phyloP scores from a whole-genome alignment of 2,888 invertebrate species.

The Pteria penguin region DNA sequence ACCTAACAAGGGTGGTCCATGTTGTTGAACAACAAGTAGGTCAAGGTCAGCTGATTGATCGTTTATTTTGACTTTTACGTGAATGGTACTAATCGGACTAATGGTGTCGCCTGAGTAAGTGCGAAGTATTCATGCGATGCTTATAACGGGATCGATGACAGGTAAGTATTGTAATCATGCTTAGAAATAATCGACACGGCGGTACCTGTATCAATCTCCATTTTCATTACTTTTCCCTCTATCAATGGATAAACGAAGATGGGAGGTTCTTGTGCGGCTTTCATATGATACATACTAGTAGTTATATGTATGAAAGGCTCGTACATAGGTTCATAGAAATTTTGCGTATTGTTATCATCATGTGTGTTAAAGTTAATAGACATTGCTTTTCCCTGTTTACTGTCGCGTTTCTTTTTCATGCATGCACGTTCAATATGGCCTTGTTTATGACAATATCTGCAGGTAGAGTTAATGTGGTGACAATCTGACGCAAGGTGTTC shows the following conservation, averaged over 20 bases:
- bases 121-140: not conserved
- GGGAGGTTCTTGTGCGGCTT: not conserved
- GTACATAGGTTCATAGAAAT: too few species aligned
- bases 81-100: constrained; percentile 1
- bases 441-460: too few species aligned
- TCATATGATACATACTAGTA: too few species aligned
- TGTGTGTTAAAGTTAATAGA: too few species aligned
- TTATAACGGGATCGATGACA: too few species aligned
- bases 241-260: not conserved
- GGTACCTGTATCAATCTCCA: constrained; percentile 34
- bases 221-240: not conserved
- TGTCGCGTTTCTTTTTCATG: constrained; percentile 9
- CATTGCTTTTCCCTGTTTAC: too few species aligned
- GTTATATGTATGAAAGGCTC: too few species aligned
- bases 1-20: too few species aligned
- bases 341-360: too few species aligned
- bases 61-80: constrained; percentile 10
- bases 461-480: too few species aligned
- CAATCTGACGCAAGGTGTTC: too few species aligned
- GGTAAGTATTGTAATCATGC: not conserved
- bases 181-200: constrained; percentile 20
- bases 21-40: constrained; percentile 17
- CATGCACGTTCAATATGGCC: not conserved
- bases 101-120: constrained; percentile 11
- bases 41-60: constrained; percentile 17